phyloP scores from a whole-genome alignment of 1,140 invertebrate species.

The Diabrotica undecimpunctata region DNA sequence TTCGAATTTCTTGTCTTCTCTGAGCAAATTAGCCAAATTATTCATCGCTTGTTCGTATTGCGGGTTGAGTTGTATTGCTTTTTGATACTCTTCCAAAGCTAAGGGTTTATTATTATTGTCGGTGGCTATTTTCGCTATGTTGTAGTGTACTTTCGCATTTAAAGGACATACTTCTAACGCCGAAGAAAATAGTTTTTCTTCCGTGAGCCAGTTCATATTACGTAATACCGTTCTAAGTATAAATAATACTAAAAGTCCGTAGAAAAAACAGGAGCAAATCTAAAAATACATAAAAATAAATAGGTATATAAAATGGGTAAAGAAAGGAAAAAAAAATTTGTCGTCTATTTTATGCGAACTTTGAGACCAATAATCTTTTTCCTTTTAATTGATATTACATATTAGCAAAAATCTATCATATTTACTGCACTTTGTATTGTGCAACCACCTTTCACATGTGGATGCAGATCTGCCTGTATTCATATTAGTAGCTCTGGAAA shows the following conservation, averaged over 20 bases:
- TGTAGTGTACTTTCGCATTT: conserved; percentile 96
- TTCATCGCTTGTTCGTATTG: conserved; percentile 96
- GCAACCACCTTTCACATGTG: too few relatives aligned
- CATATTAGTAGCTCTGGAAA: too few relatives aligned
- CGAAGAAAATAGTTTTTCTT: conserved; percentile 68
- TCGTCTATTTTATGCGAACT: background rate
- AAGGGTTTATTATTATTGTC: conserved; percentile 65
- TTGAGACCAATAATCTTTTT: background rate
- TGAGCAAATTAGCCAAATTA: conserved; percentile 90
- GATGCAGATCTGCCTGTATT: too few relatives aligned
- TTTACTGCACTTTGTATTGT: too few relatives aligned
- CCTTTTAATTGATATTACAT: background rate
- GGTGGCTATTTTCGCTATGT: conserved; percentile 83
- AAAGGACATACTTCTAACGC: conserved; percentile 73
- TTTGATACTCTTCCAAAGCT: conserved; percentile 72
- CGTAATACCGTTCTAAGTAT: conserved; percentile 56
- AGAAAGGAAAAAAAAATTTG: background rate
- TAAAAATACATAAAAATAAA: conserved; percentile 20
- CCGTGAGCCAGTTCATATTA: conserved; percentile 75
- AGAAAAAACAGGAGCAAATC: conserved; percentile 30
- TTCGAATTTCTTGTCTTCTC: conserved; percentile 66
- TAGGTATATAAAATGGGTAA: background rate
- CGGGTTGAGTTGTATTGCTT: conserved; percentile 64
- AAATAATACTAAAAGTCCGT: conserved; percentile 49
- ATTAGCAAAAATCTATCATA: too few relatives aligned